Percentiles rank a stretch among this genome's conserved stretches.
These are phyloP conservation scores for Pipa parva DNA, from an alignment of 2,113 vertebrate genomes.

Conservation along the genomic window DNA sequence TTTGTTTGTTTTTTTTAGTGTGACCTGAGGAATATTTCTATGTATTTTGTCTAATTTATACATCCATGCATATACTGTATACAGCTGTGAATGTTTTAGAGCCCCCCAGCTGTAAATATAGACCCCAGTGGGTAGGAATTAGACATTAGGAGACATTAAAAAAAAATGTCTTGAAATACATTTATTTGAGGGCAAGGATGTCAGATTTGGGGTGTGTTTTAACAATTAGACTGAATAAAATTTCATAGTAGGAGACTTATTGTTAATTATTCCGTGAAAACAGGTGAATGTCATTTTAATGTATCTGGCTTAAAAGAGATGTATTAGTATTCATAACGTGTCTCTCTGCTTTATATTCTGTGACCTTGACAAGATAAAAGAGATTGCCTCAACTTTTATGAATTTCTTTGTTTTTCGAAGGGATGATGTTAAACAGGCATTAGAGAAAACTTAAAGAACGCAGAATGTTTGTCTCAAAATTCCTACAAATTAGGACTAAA, in stretches of 20 bases:
- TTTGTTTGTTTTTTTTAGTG: too few species aligned
- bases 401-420: constrained; percentile 12
- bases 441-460: not conserved
- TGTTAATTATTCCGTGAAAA: constrained; percentile 2
- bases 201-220: not conserved
- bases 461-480: constrained; percentile 2
- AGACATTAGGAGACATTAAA: too few species aligned
- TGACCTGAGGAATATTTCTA: too few species aligned
- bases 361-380: constrained; percentile 33
- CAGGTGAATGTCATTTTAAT: constrained; percentile 18
- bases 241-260: not conserved
- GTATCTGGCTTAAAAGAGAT: not conserved
- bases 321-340: constrained; percentile 17
- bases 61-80: too few species aligned
- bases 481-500: not conserved
- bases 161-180: too few species aligned
- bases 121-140: too few species aligned
- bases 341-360: not conserved
- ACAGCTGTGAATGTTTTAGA: too few species aligned
- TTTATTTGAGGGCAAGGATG: too few species aligned
- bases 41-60: too few species aligned
- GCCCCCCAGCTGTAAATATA: too few species aligned
- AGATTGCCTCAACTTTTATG: not conserved
- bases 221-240: not conserved
- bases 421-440: not conserved